Percentiles rank a stretch among this genome's conserved stretches.
These are phyloP conservation scores for Rhizomys pruinosus DNA, from an alignment of 2,113 vertebrate genomes.

Conservation along the genomic window DNA sequence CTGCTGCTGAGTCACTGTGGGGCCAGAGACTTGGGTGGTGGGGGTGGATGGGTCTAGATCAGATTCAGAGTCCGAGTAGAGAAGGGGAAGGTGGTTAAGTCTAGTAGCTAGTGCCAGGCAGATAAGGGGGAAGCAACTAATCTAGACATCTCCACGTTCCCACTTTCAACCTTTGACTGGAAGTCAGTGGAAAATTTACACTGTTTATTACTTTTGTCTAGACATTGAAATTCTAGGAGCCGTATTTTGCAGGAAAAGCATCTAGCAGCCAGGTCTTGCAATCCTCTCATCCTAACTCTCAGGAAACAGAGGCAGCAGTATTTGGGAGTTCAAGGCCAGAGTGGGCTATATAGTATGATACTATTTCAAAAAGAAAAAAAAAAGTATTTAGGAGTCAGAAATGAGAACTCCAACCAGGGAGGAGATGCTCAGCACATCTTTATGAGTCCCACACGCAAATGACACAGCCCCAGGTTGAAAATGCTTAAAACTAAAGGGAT, in stretches of 20 bases:
- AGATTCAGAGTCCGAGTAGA: constrained; percentile 1
- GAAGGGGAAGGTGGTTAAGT: background rate
- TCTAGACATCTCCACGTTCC: background rate
- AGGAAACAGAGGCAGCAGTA: background rate
- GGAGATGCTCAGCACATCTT: background rate
- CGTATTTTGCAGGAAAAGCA: background rate
- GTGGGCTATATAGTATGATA: background rate
- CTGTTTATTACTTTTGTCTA: background rate
- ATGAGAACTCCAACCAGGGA: background rate
- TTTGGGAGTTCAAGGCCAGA: background rate
- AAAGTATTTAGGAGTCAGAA: background rate
- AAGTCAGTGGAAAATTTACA: background rate
- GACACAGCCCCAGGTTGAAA: background rate
- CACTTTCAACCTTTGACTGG: background rate
- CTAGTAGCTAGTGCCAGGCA: background rate
- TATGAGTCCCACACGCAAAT: background rate
- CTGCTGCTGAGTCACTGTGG: constrained; percentile 15
- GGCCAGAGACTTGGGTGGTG: background rate
- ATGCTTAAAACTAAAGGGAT: background rate
- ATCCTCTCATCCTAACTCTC: background rate
- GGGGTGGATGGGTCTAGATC: background rate
- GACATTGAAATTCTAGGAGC: background rate
- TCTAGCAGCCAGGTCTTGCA: background rate
- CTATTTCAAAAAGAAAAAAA: background rate
- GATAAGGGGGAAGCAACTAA: background rate